Base-by-base conservation (phyloP, 2,113 vertebrate species). In the Chamaetylas fuelleborni region DNA sequence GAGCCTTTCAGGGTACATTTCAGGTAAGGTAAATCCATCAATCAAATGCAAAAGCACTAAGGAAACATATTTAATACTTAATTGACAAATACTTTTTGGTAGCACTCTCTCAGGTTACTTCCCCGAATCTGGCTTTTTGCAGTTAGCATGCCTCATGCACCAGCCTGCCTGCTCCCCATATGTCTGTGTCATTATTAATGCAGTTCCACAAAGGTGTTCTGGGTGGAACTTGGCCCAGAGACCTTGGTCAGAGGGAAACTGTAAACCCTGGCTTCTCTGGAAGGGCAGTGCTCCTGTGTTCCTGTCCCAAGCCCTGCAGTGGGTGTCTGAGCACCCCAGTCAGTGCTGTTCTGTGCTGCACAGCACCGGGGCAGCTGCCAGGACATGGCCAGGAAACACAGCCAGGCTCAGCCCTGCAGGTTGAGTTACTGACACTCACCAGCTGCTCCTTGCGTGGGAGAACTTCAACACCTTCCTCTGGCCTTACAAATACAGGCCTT, bases 291-390 rank as follows among this genome's bases (percentile, higher is more conserved):
- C 10, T 92, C 34, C 70, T 22, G 18, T 0, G 1, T 2, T 56
- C 4, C 66, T 60, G 20, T 28, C 82, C 72, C 54, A 72, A 82
- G 29, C 9, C 20, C 34, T 47, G 34, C 38, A 34, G 62, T 2
- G 13, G 25, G 31, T 6, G 18, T 34, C 69, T 61, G 34, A 67
- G 65, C 43, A 40, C 18, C 16, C 10, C 5, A 1, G 8, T 23
- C 23, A 61, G 12, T 0, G 0, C 1, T 0, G 0, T 34, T 16
- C 57, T 2, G 0, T 0, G 8, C 65, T 43, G 56, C n/a, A 29
- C 4, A 1, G 8, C 8, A 12, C 16, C 19, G 18, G 2, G 3
- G 17, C 28, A 38, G 58, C 47, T 34, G 26, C 19, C 5, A 1
- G 23, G 38, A 50, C 51, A 62, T 2, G 0, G 1, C 60, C 66